A percentile compares a stretch with the other conserved stretches of the same genome.
phyloP scores from a whole-genome alignment of 1,140 invertebrate genomes.

The Diorhabda elongata region DNA sequence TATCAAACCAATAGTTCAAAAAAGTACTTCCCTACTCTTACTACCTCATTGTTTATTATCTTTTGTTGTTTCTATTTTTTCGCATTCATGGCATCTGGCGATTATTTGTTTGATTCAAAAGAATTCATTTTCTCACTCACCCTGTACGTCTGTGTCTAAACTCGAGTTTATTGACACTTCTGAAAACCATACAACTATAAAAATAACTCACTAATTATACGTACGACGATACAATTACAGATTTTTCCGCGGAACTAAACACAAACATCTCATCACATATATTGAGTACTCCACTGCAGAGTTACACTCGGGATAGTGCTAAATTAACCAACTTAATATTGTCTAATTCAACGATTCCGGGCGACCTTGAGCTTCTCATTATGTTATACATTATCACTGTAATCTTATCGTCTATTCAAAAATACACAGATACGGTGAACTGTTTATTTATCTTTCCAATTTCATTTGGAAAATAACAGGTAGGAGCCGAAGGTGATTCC shows the following conservation, averaged over 20 bases:
- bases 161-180: background rate
- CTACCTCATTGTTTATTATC: no score
- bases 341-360: conserved; percentile 19
- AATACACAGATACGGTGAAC: background rate
- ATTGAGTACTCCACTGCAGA: background rate
- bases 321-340: conserved; percentile 23
- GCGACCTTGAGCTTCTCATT: conserved; percentile 25
- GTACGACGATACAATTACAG: background rate
- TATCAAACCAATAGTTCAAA: no score
- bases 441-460: conserved; percentile 10
- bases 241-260: background rate
- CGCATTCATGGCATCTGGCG: no score
- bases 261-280: background rate
- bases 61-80: no score
- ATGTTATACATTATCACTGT: conserved; percentile 21
- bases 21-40: no score
- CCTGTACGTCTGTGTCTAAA: background rate
- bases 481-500: background rate
- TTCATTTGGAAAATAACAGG: background rate
- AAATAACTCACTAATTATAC: background rate
- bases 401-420: conserved; percentile 25
- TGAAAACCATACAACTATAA: background rate
- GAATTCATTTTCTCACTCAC: background rate
- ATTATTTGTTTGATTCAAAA: no score
- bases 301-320: conserved; percentile 6